Conservation (phyloP, 1,140 invertebrate genomes). For the Adoxophyes honmai region DNA sequence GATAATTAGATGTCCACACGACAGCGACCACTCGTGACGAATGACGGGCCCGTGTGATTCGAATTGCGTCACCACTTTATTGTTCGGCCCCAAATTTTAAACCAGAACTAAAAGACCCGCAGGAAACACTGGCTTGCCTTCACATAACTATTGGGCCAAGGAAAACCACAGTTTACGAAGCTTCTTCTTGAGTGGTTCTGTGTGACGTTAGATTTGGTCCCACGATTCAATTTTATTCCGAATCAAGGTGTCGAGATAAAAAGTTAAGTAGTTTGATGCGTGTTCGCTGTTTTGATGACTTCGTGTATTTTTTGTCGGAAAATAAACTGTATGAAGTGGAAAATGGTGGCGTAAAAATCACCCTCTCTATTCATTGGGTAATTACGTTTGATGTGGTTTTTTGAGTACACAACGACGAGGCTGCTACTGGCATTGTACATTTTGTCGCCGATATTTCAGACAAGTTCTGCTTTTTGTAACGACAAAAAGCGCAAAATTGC, state of each 20-base stretch:
- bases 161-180: neutral
- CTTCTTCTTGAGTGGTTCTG: neutral
- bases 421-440: no score
- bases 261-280: conserved; percentile 26
- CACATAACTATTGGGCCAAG: neutral
- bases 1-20: conserved; percentile 5
- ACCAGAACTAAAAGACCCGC: neutral
- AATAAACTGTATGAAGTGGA: conserved; percentile 9
- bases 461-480: no score
- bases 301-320: neutral
- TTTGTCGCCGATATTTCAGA: no score
- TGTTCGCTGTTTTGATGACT: conserved; percentile 16
- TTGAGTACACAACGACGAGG: no score
- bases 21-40: neutral
- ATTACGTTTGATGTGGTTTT: no score
- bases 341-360: neutral
- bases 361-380: no score
- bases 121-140: neutral
- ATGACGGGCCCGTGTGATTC: neutral
- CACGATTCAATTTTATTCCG: conserved; percentile 22
- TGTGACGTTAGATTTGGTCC: conserved; percentile 1
- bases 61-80: neutral
- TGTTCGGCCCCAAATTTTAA: neutral
- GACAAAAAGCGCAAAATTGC: no score
- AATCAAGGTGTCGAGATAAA: conserved; percentile 26